Evolutionary conservation across 1,140 invertebrate species (phyloP).

Genomic region (Calephelis virginiensis): DNA sequence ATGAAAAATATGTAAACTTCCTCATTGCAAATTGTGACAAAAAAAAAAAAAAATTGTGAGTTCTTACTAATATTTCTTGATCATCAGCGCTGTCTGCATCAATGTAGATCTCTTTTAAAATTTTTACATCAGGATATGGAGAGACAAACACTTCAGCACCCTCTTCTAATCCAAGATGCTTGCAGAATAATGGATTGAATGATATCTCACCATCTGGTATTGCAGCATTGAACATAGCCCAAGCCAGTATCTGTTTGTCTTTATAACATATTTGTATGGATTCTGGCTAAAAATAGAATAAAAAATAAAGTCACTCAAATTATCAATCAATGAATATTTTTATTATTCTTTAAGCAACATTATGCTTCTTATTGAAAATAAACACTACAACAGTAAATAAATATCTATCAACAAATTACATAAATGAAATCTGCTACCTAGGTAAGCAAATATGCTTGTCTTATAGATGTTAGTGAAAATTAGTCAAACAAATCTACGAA

Average conservation of each 20-base stretch:
- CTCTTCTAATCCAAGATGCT: conserved; percentile 56
- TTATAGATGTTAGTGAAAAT: too few species aligned
- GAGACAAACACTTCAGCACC: conserved; percentile 62
- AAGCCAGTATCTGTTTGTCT: conserved; percentile 58
- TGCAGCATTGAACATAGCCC: conserved; percentile 60
- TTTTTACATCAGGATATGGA: conserved; percentile 54
- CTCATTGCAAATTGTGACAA: conserved; percentile 15
- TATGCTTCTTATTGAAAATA: neutral
- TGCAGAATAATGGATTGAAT: conserved; percentile 58
- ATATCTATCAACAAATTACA: too few species aligned
- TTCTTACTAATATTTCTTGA: conserved; percentile 69
- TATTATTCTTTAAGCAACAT: too few species aligned
- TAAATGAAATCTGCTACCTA: too few species aligned
- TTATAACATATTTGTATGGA: conserved; percentile 60
- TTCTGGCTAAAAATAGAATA: conserved; percentile 50
- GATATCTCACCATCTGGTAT: conserved; percentile 61
- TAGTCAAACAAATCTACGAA: too few species aligned
- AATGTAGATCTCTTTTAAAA: conserved; percentile 60
- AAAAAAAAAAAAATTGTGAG: conserved; percentile 38
- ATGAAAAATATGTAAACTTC: neutral
- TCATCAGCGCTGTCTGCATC: conserved; percentile 75
- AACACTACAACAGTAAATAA: conserved; percentile 31
- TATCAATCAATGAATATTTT: too few species aligned
- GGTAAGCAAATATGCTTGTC: too few species aligned
- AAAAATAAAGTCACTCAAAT: too few species aligned